These are phyloP conservation scores for Athene noctua DNA, from an alignment of 2,113 vertebrate genomes.

Conservation along the genomic window DNA sequence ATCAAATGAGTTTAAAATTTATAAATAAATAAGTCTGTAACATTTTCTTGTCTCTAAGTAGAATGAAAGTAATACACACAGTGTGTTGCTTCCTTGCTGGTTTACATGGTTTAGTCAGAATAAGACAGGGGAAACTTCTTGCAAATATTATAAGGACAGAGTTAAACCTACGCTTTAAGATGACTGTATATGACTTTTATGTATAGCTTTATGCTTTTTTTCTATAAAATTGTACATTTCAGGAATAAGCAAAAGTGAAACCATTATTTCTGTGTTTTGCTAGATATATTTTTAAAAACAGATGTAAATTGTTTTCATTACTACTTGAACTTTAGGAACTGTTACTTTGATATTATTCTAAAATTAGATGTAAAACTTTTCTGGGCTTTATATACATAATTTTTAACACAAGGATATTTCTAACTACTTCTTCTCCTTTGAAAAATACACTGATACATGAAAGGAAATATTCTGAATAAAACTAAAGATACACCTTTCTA, in stretches of 20 bases:
- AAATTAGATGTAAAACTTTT: not conserved
- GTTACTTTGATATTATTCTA: not conserved
- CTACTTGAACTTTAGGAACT: not conserved
- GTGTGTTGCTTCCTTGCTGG: not conserved
- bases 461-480: not conserved
- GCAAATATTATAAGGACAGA: not conserved
- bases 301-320: not conserved
- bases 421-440: not conserved
- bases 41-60: not conserved
- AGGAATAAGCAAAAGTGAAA: not conserved
- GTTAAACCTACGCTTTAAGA: not conserved
- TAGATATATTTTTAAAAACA: not conserved
- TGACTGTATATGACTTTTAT: not conserved
- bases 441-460: not conserved
- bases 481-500: not conserved
- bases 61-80: not conserved
- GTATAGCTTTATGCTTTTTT: not conserved
- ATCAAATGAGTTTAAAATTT: not conserved
- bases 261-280: not conserved
- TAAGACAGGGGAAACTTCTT: not conserved
- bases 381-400: not conserved
- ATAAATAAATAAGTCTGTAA: not conserved
- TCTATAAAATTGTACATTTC: not conserved
- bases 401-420: not conserved
- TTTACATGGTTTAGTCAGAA: not conserved